Base-by-base conservation (phyloP, 2,113 vertebrate species). In the Lota lota region DNA sequence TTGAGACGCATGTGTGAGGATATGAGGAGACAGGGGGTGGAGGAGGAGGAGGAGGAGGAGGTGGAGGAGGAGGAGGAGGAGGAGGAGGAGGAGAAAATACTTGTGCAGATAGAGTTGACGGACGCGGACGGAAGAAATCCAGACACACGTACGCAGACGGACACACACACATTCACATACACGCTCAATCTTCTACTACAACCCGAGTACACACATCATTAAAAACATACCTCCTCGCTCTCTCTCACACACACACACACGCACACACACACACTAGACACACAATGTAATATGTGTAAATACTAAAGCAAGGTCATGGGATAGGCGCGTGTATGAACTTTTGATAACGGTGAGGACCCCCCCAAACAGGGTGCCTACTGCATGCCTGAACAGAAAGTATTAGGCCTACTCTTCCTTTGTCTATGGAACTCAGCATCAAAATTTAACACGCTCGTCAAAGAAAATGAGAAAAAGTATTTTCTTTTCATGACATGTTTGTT, bases 1-100 rank as follows among this genome's bases (percentile, higher is more conserved):
- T 95, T 51, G 94, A 95, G 88, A 96, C 93, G 4, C 93, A 95
- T 0, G 93, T 95, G 86, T 96, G 91, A 93, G 72, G 88, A 91
- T 28, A 8, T 62, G 22, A 14, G 18, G 40, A 47, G 88, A 91
- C 14, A 18, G 22, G 22, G 3, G 18, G 40, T 8, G 40, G 40
- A 47, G 40, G 40, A 6, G 40, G 40, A 47, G 40, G 3, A 47
- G 40, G 40, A 1, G 40, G 40, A 47, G 40, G 40, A 47, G 40
- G 4, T 5, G 40, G 40, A 4, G 40, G 40, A 47, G 40, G 40
- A 47, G 40, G 40, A 47, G 40, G 40, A 47, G 40, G 40, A 47
- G 40, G 40, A 47, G 40, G 40, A 47, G 40, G 40, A 47, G 40
- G 40, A 47, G 40, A 47, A 47, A 47, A 14, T 10, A 47, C 40